Evolutionary conservation across 2,797 vertebrate species (phyloP), one percentile per base, ranked within the genome.

Genomic region (Lutjanus argentimaculatus): DNA sequence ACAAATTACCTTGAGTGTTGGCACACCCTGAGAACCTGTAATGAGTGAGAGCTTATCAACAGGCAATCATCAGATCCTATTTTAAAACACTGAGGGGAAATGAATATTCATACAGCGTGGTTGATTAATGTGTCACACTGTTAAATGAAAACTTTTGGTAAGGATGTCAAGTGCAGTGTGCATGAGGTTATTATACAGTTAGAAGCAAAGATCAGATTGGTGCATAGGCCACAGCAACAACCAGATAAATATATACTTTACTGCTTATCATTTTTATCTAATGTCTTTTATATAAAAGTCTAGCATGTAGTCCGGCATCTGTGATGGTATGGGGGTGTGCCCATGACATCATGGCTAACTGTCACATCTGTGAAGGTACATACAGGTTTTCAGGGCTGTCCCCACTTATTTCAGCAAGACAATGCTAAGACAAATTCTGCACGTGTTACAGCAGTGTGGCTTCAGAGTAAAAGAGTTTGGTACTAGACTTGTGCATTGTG

Each of bases 1-100:
- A 75, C 69, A 59, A 88, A 89, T 91, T 85, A 73, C 73, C 56
- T 36, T 57, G 43, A 88, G 72, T 75, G 79, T 85, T 72, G 61
- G 64, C 74, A 71, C 68, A 88, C 84, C 68, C 42, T 49, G 19
- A 77, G 68, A 91, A 75, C 53, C 57, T 71, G 57, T 80, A 78
- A 76, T 79, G 73, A 80, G 61, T 48, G 77, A 80, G 75, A 76
- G 73, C 77, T 67, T 67, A 88, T 83, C 83, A 89, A 82, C 73
- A 82, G 57, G 80, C 80, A 88, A 51, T 86, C 80, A 84, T 87
- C 72, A 80, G 25, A 72, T 85, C 57, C 43, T 65, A 82, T 79
- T 86, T 72, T 17, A 78, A 75, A 88, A 90, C 77, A 75, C 73
- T 84, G 64, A 67, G 49, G 21, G 21, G 36, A 67, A 72, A 81